Conservation (phyloP, 2,113 vertebrate genomes). For the Uropsilus gracilis region DNA sequence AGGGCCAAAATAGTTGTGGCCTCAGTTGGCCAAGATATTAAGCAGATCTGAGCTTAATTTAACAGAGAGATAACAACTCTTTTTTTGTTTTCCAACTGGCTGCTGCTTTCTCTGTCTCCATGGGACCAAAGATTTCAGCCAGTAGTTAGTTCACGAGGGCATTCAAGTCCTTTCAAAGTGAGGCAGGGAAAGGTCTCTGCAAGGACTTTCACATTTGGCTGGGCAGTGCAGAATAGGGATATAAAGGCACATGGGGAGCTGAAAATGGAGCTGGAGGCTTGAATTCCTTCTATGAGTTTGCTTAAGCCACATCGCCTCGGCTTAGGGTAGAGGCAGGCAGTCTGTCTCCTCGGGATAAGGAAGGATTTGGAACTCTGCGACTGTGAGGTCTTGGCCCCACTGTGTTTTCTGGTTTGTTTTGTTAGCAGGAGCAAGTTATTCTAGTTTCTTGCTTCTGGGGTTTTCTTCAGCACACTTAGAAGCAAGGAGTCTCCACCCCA, state of each 20-base stretch:
- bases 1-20: conserved; percentile 72
- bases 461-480: conserved; percentile 70
- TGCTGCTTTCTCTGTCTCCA: conserved; percentile 38
- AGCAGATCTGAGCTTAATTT: conserved; percentile 76
- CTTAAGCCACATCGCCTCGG: conserved; percentile 75
- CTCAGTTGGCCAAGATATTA: conserved; percentile 72
- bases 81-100: conserved; percentile 69
- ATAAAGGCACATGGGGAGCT: conserved; percentile 55
- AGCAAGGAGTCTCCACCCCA: conserved; percentile 66
- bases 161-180: conserved; percentile 56
- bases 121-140: conserved; percentile 68
- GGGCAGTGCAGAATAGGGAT: conserved; percentile 17
- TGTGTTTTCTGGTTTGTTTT: conserved; percentile 80
- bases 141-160: conserved; percentile 57
- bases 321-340: conserved; percentile 76
- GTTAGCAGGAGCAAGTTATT: conserved; percentile 78
- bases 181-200: conserved; percentile 42
- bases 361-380: conserved; percentile 76
- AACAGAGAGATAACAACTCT: conserved; percentile 67
- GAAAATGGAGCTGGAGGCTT: conserved; percentile 76
- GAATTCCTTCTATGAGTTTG: conserved; percentile 75
- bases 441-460: conserved; percentile 75
- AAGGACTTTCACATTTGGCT: background rate
- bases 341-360: conserved; percentile 79
- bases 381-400: conserved; percentile 79